Evolutionary conservation across 1,140 invertebrate genomes (phyloP).

Genomic region (Achatina immaculata): DNA sequence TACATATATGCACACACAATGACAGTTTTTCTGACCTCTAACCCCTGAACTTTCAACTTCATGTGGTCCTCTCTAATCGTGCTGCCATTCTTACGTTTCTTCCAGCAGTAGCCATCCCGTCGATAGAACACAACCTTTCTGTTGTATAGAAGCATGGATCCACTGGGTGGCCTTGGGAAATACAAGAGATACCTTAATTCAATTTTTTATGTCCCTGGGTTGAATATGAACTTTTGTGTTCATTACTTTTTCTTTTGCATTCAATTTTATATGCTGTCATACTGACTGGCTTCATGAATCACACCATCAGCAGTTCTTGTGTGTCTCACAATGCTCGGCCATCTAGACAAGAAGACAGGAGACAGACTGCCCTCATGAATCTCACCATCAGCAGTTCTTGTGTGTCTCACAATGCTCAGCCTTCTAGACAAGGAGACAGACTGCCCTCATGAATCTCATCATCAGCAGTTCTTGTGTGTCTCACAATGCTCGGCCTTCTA

Average conservation of each 20-base stretch:
- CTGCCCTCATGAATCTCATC: no score
- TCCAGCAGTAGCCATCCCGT: conserved; percentile 98
- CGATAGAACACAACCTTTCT: conserved; percentile 96
- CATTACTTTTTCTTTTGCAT: not conserved
- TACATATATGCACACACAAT: not conserved
- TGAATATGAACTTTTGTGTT: not conserved
- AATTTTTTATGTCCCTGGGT: not conserved
- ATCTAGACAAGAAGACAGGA: no score
- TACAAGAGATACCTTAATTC: not conserved
- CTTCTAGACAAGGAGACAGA: no score
- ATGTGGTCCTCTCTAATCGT: conserved; percentile 98
- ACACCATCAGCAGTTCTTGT: not conserved
- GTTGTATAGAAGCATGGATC: conserved; percentile 96
- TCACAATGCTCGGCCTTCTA: no score
- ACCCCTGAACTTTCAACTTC: conserved; percentile 98
- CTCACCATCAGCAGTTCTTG: no score
- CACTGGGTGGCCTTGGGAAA: conserved; percentile 85
- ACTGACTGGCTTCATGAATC: not conserved
- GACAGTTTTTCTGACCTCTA: conserved; percentile 80
- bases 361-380: no score
- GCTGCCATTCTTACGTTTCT: conserved; percentile 97
- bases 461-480: no score
- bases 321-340: no score
- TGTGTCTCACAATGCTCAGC: no score
- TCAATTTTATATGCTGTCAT: no score